Percentiles rank a stretch among this genome's conserved stretches.
Conservation (phyloP, 1,140 invertebrate species). For the Eulimnadia texana region DNA sequence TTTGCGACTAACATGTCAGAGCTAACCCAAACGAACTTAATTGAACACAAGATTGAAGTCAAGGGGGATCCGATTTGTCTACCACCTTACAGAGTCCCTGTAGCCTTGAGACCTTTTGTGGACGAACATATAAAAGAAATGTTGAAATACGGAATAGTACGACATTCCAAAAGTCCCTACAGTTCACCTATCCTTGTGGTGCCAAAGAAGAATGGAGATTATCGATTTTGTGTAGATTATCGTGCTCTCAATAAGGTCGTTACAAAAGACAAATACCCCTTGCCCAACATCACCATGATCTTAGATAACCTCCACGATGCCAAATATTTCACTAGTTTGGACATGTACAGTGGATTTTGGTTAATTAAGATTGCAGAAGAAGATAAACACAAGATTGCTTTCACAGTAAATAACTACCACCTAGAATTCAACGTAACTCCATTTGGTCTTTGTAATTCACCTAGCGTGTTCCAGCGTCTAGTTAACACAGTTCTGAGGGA, state of each 20-base stretch:
- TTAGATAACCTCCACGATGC: slow-evolving; percentile 29
- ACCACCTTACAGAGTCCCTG: neutral
- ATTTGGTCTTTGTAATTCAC: slow-evolving; percentile 22
- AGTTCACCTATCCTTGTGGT: slow-evolving; percentile 33
- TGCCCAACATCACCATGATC: slow-evolving; percentile 34
- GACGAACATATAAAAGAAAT: slow-evolving; percentile 15
- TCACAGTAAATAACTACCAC: slow-evolving; percentile 25
- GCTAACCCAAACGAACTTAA: neutral
- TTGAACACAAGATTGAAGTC: neutral
- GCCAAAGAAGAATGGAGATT: slow-evolving; percentile 33
- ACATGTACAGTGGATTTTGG: slow-evolving; percentile 36
- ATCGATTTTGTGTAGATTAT: slow-evolving; percentile 37
- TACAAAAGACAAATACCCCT: slow-evolving; percentile 30
- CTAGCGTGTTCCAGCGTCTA: slow-evolving; percentile 21
- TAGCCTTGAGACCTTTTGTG: neutral
- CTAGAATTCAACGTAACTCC: slow-evolving; percentile 27
- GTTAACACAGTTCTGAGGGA: slow-evolving; percentile 21
- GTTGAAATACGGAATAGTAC: slow-evolving; percentile 31
- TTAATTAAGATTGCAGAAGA: slow-evolving; percentile 32
- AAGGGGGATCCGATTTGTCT: neutral
- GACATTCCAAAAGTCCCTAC: slow-evolving; percentile 31
- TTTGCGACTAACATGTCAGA: neutral
- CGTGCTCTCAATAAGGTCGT: slow-evolving; percentile 30
- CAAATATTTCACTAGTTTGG: slow-evolving; percentile 32
- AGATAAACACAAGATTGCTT: slow-evolving; percentile 33